Evolutionary conservation across 2,888 invertebrate species (phyloP).

Genomic region (Agrotis puta): DNA sequence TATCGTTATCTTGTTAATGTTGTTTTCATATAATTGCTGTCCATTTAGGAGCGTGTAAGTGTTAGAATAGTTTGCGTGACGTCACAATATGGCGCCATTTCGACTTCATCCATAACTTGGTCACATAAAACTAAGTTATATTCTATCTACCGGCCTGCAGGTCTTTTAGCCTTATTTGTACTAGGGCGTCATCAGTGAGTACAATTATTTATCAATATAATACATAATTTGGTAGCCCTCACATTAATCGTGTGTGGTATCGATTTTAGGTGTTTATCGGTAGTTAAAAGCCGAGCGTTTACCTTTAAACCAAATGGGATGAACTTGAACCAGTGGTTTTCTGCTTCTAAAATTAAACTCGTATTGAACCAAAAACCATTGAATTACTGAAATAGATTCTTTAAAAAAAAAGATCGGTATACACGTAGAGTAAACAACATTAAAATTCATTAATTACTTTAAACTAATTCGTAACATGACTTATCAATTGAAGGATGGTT

Average conservation of each 20-base stretch:
- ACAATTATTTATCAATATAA: not conserved
- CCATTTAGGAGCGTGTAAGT: too few relatives aligned
- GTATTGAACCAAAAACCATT: not conserved
- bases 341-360: too few relatives aligned
- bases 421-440: not conserved
- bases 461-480: not conserved
- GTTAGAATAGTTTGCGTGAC: too few relatives aligned
- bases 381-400: not conserved
- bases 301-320: slow-evolving; percentile 75
- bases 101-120: too few relatives aligned
- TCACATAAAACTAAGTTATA: too few relatives aligned
- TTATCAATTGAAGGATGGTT: slow-evolving; percentile 1
- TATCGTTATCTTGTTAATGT: too few relatives aligned
- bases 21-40: too few relatives aligned
- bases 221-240: slow-evolving; percentile 47
- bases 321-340: slow-evolving; percentile 73
- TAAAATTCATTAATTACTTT: not conserved
- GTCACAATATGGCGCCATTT: too few relatives aligned
- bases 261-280: slow-evolving; percentile 66
- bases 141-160: too few relatives aligned
- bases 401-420: not conserved
- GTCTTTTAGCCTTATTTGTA: not conserved
- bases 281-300: slow-evolving; percentile 71
- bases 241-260: slow-evolving; percentile 62
- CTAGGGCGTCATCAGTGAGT: not conserved